Conservation (phyloP, 2,797 vertebrate genomes). For the Clamator glandarius region DNA sequence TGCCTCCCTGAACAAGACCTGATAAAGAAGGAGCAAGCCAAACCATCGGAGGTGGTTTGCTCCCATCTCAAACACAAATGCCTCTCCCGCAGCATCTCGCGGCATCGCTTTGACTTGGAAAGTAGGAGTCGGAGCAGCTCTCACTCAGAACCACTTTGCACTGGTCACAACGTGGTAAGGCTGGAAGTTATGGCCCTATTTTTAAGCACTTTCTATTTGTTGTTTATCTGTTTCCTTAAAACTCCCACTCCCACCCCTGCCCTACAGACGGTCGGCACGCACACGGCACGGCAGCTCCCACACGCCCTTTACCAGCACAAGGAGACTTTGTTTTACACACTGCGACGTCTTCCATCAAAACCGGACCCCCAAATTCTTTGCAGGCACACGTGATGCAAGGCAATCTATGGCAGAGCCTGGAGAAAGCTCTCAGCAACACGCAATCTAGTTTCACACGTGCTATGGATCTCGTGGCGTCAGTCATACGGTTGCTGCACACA, state of each 20-base stretch:
- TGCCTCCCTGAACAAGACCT: conserved; percentile 34
- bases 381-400: not conserved
- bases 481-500: not conserved
- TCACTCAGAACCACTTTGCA: not conserved
- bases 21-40: conserved; percentile 17
- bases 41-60: not conserved
- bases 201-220: conserved; percentile 4
- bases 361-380: conserved; percentile 1
- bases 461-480: not conserved
- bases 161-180: accelerated
- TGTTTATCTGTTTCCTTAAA: conserved; percentile 66
- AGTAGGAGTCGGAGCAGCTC: not conserved
- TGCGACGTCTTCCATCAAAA: conserved; percentile 1
- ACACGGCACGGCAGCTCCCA: conserved; percentile 55
- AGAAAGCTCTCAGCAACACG: not conserved
- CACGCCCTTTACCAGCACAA: conserved; percentile 42
- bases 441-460: conserved; percentile 31
- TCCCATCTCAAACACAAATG: not conserved
- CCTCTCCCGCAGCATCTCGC: not conserved
- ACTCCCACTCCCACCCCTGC: conserved; percentile 56
- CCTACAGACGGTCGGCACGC: not conserved
- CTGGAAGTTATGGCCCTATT: not conserved
- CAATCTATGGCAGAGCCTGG: not conserved
- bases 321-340: conserved; percentile 36
- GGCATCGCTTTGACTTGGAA: not conserved